Conservation (phyloP, 2,888 invertebrate species). For the Herminia tarsipennalis region DNA sequence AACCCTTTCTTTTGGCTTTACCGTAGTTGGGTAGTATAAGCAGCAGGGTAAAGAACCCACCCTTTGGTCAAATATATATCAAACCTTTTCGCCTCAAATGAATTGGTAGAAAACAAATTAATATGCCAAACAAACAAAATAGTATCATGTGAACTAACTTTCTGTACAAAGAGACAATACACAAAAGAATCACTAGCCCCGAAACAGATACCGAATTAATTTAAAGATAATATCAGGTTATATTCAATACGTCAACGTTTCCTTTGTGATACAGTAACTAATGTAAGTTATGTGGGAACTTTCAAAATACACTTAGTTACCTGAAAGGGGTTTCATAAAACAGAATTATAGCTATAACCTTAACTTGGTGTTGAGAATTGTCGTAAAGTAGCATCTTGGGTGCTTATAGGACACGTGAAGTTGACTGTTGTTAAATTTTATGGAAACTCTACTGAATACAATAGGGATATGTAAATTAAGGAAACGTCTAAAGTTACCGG, state of each 20-base stretch:
- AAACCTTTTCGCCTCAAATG: conserved; percentile 2
- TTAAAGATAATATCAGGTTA: conserved; percentile 25
- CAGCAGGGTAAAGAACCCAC: no score
- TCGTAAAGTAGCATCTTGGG: conserved; percentile 81
- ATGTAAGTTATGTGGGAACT: conserved; percentile 72
- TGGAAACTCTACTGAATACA: conserved; percentile 74
- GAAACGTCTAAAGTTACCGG: conserved; percentile 52
- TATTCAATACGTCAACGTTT: conserved; percentile 14
- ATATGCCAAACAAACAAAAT: no score
- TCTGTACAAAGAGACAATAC: conserved; percentile 46
- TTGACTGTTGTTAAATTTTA: conserved; percentile 80
- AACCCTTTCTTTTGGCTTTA: no score
- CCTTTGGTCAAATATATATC: no score
- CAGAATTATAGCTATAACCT: conserved; percentile 82
- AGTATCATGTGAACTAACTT: conserved; percentile 33
- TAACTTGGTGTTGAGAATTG: conserved; percentile 78
- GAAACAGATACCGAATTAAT: conserved; percentile 22
- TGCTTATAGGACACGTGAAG: conserved; percentile 75
- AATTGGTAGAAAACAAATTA: conserved; percentile 17
- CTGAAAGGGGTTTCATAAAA: conserved; percentile 83
- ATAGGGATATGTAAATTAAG: conserved; percentile 79
- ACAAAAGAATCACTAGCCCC: conserved; percentile 57
- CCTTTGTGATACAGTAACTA: conserved; percentile 45
- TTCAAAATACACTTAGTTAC: conserved; percentile 76
- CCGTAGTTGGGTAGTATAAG: no score